Percentiles rank a stretch among this genome's conserved stretches.
Evolutionary conservation across 2,113 vertebrate genomes (phyloP).

Genomic region (Pseudorasbora parva): DNA sequence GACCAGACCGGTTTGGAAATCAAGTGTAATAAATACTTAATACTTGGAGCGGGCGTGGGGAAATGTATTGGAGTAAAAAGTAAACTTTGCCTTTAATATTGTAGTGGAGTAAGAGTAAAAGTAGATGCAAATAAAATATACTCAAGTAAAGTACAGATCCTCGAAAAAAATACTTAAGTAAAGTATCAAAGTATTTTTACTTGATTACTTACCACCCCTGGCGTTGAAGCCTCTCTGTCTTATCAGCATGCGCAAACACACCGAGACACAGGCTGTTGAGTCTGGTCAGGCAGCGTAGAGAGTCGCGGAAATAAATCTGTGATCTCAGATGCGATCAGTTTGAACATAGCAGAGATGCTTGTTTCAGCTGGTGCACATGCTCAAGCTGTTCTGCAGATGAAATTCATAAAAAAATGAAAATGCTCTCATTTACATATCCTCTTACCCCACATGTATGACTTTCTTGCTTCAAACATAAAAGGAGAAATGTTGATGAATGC

Average conservation of each 20-base stretch:
- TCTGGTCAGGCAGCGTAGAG: constrained; percentile 33
- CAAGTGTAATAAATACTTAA: too few relatives aligned
- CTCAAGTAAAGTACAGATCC: too few relatives aligned
- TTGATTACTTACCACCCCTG: too few relatives aligned
- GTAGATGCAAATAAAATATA: too few relatives aligned
- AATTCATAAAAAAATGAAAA: not conserved
- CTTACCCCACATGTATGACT: not conserved
- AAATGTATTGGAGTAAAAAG: too few relatives aligned
- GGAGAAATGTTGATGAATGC: not conserved
- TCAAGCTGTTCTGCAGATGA: not conserved
- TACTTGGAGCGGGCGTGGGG: too few relatives aligned
- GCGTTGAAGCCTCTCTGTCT: not conserved
- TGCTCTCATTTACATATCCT: not conserved
- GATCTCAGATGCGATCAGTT: constrained; percentile 9
- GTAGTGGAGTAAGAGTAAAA: too few relatives aligned
- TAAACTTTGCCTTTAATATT: too few relatives aligned
- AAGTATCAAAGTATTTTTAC: too few relatives aligned
- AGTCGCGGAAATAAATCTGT: constrained; percentile 23
- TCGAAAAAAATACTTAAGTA: too few relatives aligned
- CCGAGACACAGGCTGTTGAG: constrained; percentile 39
- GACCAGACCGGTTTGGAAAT: too few relatives aligned
- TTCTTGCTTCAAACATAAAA: not conserved
- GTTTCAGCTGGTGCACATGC: constrained; percentile 1
- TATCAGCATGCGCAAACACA: constrained; percentile 29
- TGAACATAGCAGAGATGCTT: not conserved